phyloP scores from a whole-genome alignment of 2,888 invertebrate species.

The Arrhopalites spinosus region DNA sequence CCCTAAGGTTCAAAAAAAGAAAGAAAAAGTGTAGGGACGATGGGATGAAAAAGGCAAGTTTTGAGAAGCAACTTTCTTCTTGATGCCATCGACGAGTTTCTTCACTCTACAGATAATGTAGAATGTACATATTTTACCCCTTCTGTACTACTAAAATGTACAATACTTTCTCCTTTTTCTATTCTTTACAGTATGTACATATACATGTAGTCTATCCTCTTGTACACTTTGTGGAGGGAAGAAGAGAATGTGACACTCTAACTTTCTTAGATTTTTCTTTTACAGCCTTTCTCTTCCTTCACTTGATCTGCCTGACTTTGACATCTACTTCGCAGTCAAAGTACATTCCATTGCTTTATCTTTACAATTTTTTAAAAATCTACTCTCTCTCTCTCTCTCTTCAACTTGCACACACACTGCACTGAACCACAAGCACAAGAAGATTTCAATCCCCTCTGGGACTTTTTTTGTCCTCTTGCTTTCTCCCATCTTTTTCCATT shows the following conservation, averaged over 20 bases:
- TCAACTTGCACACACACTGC: background rate
- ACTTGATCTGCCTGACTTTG: slow-evolving; percentile 19
- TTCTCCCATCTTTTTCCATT: background rate
- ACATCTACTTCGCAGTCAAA: slow-evolving; percentile 9
- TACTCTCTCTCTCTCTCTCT: no score
- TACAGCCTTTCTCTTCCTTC: background rate
- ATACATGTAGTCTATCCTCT: background rate
- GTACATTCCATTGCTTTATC: background rate
- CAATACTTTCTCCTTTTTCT: background rate
- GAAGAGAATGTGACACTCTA: background rate
- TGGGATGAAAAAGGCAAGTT: no score
- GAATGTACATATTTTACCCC: no score
- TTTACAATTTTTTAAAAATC: background rate
- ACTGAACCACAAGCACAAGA: background rate
- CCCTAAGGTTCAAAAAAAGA: no score
- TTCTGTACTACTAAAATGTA: no score
- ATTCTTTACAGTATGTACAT: background rate
- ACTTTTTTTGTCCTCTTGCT: no score
- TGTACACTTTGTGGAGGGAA: no score
- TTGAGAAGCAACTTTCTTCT: no score
- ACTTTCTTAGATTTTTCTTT: slow-evolving; percentile 15
- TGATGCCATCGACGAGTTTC: no score
- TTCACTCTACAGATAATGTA: no score
- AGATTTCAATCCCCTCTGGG: background rate
- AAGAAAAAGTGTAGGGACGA: no score